Base-by-base conservation (phyloP, 2,888 invertebrate genomes). In the Drosophila kokeensis region DNA sequence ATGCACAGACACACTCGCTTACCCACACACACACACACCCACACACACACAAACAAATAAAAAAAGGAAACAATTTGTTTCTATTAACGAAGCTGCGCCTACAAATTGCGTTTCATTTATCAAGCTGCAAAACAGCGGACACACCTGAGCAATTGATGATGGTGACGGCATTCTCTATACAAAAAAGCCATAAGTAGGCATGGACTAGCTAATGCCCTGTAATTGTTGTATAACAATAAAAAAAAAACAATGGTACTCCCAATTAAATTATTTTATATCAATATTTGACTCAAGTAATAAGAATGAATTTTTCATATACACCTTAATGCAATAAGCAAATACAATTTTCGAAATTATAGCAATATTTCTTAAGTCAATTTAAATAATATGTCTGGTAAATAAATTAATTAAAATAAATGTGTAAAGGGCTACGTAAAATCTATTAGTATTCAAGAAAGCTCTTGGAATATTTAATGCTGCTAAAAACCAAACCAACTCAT, bases 61-160 rank as follows among this genome's bases (percentile, higher is more conserved):
- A 64, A 64, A 60, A 80, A 66, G 68, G 76, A 83, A 80, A 81
- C 89, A 86, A 87, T 88, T 87, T 87, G 87, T 87, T 87, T 87
- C 87, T 87, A 87, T 87, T 87, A 88, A 88, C 84, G 72, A 81
- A 77, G 85, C 83, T 81, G 88, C 86, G 87, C 87, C 89, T 87
- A 88, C 87, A 88, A 87, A 87, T 87, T 82, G 82, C 69, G 75
- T 73, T 84, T 86, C 86, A 87, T 87, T 87, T 88, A 88, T 87
- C 87, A 87, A 77, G 77, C 66, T 69, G 76, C 79, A 62, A 69
- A 69, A 59, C 73, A 65, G 61, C 78, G 78, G 55, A 72, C 82
- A 81, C 87, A 84, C 87, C 83, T 87, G 83, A 69, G 80, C 77
- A 87, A 87, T 86, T 86, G 83, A 72, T 86, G 86, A 81, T 83